Evolutionary conservation across 2,888 invertebrate species (phyloP), one percentile per base, ranked within the genome.

Genomic region (Nephrotoma appendiculata): DNA sequence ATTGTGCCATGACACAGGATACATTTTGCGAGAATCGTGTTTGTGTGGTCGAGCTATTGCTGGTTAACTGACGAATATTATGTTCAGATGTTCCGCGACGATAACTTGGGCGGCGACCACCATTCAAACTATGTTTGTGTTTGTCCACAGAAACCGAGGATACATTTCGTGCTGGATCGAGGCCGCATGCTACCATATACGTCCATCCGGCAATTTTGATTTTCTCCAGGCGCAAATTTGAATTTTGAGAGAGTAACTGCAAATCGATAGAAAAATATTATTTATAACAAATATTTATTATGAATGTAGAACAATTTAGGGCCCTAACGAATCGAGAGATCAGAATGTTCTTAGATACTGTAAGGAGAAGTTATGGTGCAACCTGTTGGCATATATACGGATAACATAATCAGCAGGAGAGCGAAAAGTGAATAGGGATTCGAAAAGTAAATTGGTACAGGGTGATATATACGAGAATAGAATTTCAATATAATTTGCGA

Each of bases 171-270:
- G 94, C 95, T 0, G 96, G 95, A 89, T 96, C 96, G 86, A 99
- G 92, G 0, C 99, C 99, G 89, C 97, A 97, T 0, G 98, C 98
- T 1, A 98, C 98, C 98, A 99, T 98, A 89, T 98, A 99, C 0
- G 98, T 98, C 94, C 97, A 97, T 87, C 98, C 98, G 85, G 98
- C 98, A 87, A 99, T 96, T 93, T 99, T 99, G 48, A 99, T 99
- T 92, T 99, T 99, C 91, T 99, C 99, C 7, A 99, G 95, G 89
- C 95, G 94, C 87, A 94, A 92, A 86, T 94, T 92, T 0, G 92
- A 89, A 12, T 89, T 89, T 85, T 94, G 93, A 3, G 92, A 92
- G 83, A 95, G 94, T 5, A 97, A 92, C 87, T 97, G 90, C 94
- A 71, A 71, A 44, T 44, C 4, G 31, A 31, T 31, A 31, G 3